Evolutionary conservation across 2,888 invertebrate species (phyloP).

Genomic region (Luperina nickerlii): DNA sequence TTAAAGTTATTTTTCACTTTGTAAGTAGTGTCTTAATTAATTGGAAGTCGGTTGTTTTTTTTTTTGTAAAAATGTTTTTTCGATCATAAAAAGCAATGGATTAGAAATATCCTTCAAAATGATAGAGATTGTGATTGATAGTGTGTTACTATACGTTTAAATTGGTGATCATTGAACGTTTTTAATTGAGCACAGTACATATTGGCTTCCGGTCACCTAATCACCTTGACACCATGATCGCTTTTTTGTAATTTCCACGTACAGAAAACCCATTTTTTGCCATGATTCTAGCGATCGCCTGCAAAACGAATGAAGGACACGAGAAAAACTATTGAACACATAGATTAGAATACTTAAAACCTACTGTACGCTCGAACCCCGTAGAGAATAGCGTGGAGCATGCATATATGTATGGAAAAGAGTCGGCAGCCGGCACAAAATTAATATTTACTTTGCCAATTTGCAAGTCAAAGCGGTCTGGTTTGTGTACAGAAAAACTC

Average conservation of each 20-base stretch:
- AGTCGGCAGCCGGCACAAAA: constrained; percentile 39
- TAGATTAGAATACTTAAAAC: constrained; percentile 18
- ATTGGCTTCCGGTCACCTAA: neutral
- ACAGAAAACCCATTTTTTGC: neutral
- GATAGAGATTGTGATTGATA: too few relatives aligned
- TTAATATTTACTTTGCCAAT: constrained; percentile 61
- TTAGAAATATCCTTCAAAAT: too few relatives aligned
- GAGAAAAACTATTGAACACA: constrained; percentile 20
- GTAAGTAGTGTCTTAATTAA: too few relatives aligned
- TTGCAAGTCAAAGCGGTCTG: constrained; percentile 56
- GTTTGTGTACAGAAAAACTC: constrained; percentile 32
- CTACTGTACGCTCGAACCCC: neutral
- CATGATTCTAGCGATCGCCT: neutral
- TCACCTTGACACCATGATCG: too few relatives aligned
- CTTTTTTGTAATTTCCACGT: neutral
- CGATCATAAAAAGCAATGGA: too few relatives aligned
- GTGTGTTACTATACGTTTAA: too few relatives aligned
- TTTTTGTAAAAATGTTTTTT: too few relatives aligned
- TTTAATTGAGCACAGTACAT: neutral
- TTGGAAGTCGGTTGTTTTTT: too few relatives aligned
- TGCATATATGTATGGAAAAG: constrained; percentile 34
- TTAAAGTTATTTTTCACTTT: too few relatives aligned
- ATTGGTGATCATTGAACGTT: neutral
- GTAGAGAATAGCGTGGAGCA: constrained; percentile 11
- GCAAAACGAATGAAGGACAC: neutral